Percentiles rank a stretch among this genome's conserved stretches.
Evolutionary conservation across 2,113 vertebrate species (phyloP).

Genomic region (Apistogramma diplotaenia): DNA sequence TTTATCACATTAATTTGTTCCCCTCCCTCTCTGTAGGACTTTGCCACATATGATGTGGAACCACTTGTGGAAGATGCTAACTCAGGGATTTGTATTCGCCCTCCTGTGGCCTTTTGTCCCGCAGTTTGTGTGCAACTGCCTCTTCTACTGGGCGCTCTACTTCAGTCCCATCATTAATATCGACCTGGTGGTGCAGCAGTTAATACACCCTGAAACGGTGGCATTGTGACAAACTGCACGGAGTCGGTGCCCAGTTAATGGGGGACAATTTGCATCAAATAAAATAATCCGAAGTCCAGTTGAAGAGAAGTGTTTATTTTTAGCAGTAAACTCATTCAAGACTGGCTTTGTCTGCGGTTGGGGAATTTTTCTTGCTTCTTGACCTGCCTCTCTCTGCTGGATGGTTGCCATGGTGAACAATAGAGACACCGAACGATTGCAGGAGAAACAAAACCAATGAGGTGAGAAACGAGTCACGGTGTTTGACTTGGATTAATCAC

Average conservation of each 20-base stretch:
- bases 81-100: slow-evolving; percentile 85
- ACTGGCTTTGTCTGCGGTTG: neutral
- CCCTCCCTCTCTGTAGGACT: slow-evolving; percentile 70
- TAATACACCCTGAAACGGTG: slow-evolving; percentile 85
- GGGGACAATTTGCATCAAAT: slow-evolving; percentile 2
- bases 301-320: slow-evolving; percentile 21
- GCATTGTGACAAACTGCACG: slow-evolving; percentile 39
- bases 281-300: neutral
- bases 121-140: slow-evolving; percentile 91
- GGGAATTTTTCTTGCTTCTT: slow-evolving; percentile 7
- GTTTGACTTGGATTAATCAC: neutral
- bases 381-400: slow-evolving; percentile 7
- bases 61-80: slow-evolving; percentile 89
- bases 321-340: neutral
- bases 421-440: neutral
- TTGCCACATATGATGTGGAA: slow-evolving; percentile 86
- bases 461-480: neutral
- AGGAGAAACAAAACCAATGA: neutral
- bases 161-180: slow-evolving; percentile 93
- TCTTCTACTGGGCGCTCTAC: slow-evolving; percentile 95
- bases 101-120: slow-evolving; percentile 92
- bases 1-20: neutral
- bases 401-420: neutral
- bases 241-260: neutral
- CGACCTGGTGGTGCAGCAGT: slow-evolving; percentile 88